Evolutionary conservation across 2,888 invertebrate species (phyloP), one percentile per base, ranked within the genome.

Genomic region (Minunthozetes semirufus): DNA sequence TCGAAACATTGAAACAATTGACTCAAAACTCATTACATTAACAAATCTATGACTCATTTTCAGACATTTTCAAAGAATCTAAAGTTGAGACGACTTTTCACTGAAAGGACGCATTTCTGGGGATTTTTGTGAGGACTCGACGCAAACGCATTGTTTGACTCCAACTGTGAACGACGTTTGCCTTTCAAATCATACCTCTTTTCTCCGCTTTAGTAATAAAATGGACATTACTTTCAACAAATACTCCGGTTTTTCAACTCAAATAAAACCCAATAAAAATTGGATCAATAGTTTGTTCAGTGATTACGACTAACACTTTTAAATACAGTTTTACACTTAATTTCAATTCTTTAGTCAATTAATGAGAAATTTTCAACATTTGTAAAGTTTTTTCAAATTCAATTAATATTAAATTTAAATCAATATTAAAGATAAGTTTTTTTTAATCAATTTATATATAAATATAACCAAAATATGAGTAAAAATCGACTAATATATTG

Each of bases 131-230:
- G 8, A 22, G 6, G 1, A 27, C 1, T 27, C 61, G 25, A 61
- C 61, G 13, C 27, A 56, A 56, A 61, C 61, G 61, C 61, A 61
- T 61, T 61, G 61, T 61, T 61, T 8, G 61, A 61, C 22, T 27
- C 5, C 29, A 29, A n/a, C n/a, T n/a, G n/a, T n/a, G n/a, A 29
- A 61, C 27, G 15, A 25, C 25, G 27, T 27, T 27, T 61, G 61
- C 61, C 6, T 33, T 61, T 15, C 15, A 61, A 27, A 27, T 6
- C 25, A 22, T 61, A 13, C 13, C 13, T 2, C 4, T 22, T 29
- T 61, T 29, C 27, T 17, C 27, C 61, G 17, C 9, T 22, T 22
- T 1, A 61, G 11, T 22, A 6, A 22, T 25, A 61, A 61, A 29
- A 61, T 11, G 25, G 61, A 8, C 22, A 27, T 15, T 15, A 27